Percentiles rank a stretch among this genome's conserved stretches.
phyloP scores from a whole-genome alignment of 2,113 vertebrate genomes.

The Lagopus leucura region DNA sequence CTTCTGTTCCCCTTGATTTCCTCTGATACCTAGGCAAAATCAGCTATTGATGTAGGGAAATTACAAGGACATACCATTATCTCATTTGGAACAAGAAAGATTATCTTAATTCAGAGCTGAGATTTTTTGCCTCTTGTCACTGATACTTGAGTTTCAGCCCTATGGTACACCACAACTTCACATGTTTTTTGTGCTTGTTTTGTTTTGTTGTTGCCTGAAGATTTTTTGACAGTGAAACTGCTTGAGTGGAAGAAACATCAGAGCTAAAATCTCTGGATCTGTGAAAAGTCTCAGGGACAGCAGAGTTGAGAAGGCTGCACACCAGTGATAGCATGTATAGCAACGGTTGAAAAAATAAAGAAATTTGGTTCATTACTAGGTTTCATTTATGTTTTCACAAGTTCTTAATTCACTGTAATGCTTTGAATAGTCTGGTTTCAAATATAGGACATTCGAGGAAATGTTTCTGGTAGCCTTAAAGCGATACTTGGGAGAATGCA shows the following conservation, averaged over 20 bases:
- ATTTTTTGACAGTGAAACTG: not conserved
- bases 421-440: not conserved
- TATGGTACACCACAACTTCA: not conserved
- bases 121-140: not conserved
- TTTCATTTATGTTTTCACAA: not conserved
- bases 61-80: not conserved
- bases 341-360: not conserved
- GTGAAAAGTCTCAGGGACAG: not conserved
- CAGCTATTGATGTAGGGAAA: not conserved
- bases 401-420: not conserved
- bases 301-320: not conserved
- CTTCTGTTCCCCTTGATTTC: not conserved
- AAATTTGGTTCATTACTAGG: not conserved
- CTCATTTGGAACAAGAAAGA: not conserved
- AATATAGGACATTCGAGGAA: not conserved
- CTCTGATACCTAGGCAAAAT: not conserved
- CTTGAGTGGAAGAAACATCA: not conserved
- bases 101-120: not conserved
- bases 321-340: fast-evolving
- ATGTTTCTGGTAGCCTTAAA: not conserved
- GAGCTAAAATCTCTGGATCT: not conserved
- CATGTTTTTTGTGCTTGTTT: not conserved
- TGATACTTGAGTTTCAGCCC: not conserved
- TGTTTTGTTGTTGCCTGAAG: too few species aligned
- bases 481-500: not conserved